These are phyloP conservation scores for Chalcosyrphus nemorum DNA, from an alignment of 2,888 invertebrate species.

Conservation along the genomic window DNA sequence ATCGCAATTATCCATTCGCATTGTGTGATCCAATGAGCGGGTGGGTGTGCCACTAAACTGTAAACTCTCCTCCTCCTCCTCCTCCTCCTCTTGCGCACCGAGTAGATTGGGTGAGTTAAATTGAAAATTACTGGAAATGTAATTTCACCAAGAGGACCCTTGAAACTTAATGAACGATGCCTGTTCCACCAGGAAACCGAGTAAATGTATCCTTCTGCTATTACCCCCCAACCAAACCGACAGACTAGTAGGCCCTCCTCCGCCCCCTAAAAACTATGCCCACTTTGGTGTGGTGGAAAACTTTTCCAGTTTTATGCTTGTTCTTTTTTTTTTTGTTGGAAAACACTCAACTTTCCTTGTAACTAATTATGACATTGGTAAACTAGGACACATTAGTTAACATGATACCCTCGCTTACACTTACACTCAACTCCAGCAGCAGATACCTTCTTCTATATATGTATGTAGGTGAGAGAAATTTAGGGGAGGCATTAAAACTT, in stretches of 20 bases:
- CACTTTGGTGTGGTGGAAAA: background rate
- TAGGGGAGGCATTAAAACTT: constrained; percentile 42
- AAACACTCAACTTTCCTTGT: constrained; percentile 27
- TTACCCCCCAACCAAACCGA: too few species aligned
- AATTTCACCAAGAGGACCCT: constrained; percentile 47
- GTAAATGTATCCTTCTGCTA: constrained; percentile 6
- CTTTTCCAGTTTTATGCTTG: background rate
- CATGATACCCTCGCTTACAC: constrained; percentile 37
- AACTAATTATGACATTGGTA: constrained; percentile 64
- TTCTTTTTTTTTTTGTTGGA: background rate
- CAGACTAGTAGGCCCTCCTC: too few species aligned
- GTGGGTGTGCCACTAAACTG: constrained; percentile 2
- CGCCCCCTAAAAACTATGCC: background rate
- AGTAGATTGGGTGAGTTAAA: constrained; percentile 37
- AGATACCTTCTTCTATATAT: too few species aligned
- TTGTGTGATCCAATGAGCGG: constrained; percentile 47
- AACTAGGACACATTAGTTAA: constrained; percentile 59
- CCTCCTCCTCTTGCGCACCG: constrained; percentile 5
- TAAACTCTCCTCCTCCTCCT: background rate
- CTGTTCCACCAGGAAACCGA: constrained; percentile 9
- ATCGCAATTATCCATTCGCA: constrained; percentile 71
- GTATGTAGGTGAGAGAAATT: constrained; percentile 11
- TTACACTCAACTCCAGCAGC: background rate
- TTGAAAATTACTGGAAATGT: constrained; percentile 60
- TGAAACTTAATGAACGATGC: constrained; percentile 56